These are phyloP conservation scores for Lepidurus arcticus DNA, from an alignment of 1,140 invertebrate genomes.

Conservation along the genomic window DNA sequence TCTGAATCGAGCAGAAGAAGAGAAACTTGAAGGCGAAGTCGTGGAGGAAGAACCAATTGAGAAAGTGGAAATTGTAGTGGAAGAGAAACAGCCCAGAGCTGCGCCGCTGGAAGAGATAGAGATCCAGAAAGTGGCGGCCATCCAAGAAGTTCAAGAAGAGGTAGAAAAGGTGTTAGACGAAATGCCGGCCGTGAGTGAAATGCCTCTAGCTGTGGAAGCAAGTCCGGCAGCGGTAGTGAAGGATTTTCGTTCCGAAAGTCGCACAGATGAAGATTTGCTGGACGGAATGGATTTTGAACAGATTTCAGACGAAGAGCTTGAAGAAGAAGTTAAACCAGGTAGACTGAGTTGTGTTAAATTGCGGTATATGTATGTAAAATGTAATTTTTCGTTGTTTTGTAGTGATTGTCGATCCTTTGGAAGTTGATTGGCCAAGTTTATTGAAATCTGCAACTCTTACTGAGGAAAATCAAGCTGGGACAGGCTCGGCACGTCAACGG, in stretches of 20 bases:
- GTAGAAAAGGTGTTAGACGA: neutral
- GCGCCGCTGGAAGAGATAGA: neutral
- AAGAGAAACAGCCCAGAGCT: conserved; percentile 6
- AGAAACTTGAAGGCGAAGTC: neutral
- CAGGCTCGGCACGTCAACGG: conserved; percentile 57
- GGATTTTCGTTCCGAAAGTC: conserved; percentile 24
- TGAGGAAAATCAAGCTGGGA: conserved; percentile 11
- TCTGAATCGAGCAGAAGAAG: conserved; percentile 55
- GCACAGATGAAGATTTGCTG: conserved; percentile 59
- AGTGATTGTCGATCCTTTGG: conserved; percentile 76
- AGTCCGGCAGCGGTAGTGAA: neutral
- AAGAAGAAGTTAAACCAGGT: conserved; percentile 56
- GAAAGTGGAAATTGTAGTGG: neutral
- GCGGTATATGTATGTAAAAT: neutral
- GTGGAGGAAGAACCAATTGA: neutral
- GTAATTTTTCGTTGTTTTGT: conserved; percentile 45
- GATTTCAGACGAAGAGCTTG: conserved; percentile 79
- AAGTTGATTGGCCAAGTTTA: conserved; percentile 86
- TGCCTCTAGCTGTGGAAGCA: neutral
- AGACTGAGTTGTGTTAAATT: conserved; percentile 32
- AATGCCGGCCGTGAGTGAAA: neutral
- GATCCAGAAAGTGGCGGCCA: neutral
- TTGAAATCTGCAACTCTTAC: conserved; percentile 48
- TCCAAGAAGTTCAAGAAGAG: neutral
- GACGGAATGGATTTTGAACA: conserved; percentile 78